Conservation (phyloP, 2,113 vertebrate genomes). For the Shinisaurus crocodilurus region DNA sequence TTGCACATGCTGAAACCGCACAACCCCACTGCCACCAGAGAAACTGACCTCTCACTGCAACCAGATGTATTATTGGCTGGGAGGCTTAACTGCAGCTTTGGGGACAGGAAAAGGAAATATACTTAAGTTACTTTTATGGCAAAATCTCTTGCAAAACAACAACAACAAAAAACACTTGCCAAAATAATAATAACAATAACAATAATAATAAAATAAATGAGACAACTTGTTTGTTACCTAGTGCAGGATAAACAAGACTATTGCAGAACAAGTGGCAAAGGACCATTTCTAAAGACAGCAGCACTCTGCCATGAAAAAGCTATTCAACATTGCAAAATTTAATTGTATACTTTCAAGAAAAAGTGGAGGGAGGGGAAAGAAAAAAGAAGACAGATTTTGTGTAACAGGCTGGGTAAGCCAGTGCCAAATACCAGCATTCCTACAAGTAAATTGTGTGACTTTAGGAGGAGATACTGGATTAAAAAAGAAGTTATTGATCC, state of each 20-base stretch:
- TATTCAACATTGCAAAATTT: constrained; percentile 57
- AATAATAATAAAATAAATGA: too few relatives aligned
- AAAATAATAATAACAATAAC: not conserved
- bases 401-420: constrained; percentile 48
- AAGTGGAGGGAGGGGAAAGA: not conserved
- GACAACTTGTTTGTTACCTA: not conserved
- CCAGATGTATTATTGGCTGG: not conserved
- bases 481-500: constrained; percentile 45
- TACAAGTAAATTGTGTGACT: not conserved
- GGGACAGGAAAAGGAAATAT: constrained; percentile 38
- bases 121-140: constrained; percentile 37
- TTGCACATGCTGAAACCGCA: constrained; percentile 8
- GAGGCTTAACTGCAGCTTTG: constrained; percentile 29
- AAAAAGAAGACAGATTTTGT: constrained; percentile 51
- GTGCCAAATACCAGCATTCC: constrained; percentile 52
- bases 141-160: constrained; percentile 45
- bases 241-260: constrained; percentile 51
- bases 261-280: constrained; percentile 54
- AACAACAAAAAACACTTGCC: constrained; percentile 30
- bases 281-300: constrained; percentile 51
- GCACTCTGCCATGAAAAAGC: constrained; percentile 50
- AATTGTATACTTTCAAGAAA: constrained; percentile 50
- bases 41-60: not conserved
- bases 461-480: constrained; percentile 36
- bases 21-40: not conserved